Percentiles rank a stretch among this genome's conserved stretches.
phyloP scores from a whole-genome alignment of 2,797 vertebrate species.

The Australoheros facetus region DNA sequence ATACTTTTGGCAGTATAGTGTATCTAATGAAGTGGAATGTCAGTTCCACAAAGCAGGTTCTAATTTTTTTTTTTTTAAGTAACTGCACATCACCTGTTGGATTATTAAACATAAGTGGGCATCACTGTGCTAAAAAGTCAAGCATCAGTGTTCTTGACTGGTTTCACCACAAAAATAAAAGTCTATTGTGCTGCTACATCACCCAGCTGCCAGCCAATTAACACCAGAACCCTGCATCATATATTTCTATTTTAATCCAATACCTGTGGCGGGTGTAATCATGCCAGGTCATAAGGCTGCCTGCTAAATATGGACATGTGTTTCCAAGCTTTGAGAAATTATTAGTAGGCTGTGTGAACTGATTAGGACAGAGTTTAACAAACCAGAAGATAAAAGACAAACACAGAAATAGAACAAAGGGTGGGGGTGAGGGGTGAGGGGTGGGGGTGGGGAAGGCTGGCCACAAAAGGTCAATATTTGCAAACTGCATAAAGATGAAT shows the following conservation, averaged over 20 bases:
- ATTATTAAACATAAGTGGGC: background rate
- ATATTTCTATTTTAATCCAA: background rate
- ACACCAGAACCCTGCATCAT: background rate
- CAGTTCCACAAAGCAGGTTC: background rate
- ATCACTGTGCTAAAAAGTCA: background rate
- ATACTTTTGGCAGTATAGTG: too few relatives aligned
- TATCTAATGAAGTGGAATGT: background rate
- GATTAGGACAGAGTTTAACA: background rate
- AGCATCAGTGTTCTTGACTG: background rate
- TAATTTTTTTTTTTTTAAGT: accelerated
- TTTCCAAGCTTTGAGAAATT: background rate
- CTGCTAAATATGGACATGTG: background rate
- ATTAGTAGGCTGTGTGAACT: background rate
- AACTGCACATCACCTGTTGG: background rate
- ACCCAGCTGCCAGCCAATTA: background rate
- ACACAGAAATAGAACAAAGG: background rate
- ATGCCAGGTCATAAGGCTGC: background rate
- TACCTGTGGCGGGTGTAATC: background rate
- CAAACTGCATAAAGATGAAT: background rate
- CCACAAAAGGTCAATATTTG: background rate
- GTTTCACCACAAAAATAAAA: background rate
- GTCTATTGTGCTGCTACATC: background rate
- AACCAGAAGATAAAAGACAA: background rate
- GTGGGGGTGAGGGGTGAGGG: too few relatives aligned
- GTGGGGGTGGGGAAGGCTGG: background rate